These are phyloP conservation scores for Caerostris darwini DNA, from an alignment of 1,140 invertebrate genomes.

Conservation along the genomic window DNA sequence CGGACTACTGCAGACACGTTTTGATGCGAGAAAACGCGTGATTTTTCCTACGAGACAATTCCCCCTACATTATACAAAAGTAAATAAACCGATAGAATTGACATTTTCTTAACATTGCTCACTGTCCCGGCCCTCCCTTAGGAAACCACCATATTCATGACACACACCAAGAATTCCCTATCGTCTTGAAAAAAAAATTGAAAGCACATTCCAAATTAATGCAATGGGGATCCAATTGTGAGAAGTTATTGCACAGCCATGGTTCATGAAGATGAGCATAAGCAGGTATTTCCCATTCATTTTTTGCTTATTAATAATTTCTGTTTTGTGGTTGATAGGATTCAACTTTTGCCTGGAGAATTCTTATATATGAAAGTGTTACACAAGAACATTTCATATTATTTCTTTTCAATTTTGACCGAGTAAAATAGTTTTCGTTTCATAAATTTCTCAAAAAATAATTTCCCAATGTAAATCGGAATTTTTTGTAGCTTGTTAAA, in stretches of 20 bases:
- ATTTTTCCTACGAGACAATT: constrained; percentile 13
- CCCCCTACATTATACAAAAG: constrained; percentile 17
- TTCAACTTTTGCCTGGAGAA: no score
- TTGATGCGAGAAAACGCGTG: constrained; percentile 63
- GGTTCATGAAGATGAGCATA: constrained; percentile 57
- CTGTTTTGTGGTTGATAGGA: not conserved
- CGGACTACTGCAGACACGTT: constrained; percentile 73
- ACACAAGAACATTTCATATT: no score
- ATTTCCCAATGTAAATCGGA: no score
- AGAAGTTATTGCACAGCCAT: constrained; percentile 1
- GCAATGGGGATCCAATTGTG: not conserved
- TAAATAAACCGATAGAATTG: constrained; percentile 68
- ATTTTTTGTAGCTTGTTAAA: no score
- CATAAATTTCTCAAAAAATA: no score
- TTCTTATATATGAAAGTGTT: no score
- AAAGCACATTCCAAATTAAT: not conserved
- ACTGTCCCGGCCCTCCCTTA: not conserved
- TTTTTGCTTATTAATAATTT: not conserved
- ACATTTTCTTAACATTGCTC: constrained; percentile 27
- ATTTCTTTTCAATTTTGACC: no score
- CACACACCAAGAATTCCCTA: not conserved
- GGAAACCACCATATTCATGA: not conserved
- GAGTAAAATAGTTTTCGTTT: no score
- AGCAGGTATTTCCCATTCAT: constrained; percentile 21
- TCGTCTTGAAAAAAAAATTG: not conserved